Conservation (phyloP, 2,888 invertebrate genomes). For the Onthophagus sagittarius region DNA sequence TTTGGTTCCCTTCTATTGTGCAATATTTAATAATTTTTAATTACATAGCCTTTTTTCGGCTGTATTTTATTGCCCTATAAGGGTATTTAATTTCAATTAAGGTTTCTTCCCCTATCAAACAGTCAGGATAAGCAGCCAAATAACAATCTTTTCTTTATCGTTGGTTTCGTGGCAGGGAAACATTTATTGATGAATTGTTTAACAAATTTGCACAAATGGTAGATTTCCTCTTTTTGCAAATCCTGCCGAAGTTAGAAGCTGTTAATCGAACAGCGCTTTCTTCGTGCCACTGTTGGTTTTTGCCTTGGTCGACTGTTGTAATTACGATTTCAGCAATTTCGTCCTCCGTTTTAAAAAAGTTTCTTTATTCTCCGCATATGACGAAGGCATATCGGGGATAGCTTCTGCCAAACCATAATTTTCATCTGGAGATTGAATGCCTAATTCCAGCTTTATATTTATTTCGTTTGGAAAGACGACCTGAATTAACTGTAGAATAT, state of each 20-base stretch:
- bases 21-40: neutral
- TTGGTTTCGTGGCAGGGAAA: neutral
- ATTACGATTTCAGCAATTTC: conserved; percentile 23
- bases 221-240: too few relatives aligned
- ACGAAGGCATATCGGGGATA: too few relatives aligned
- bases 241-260: conserved; percentile 20
- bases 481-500: too few relatives aligned
- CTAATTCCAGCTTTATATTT: too few relatives aligned
- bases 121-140: neutral
- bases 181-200: conserved; percentile 17
- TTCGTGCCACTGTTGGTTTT: conserved; percentile 31
- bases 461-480: too few relatives aligned
- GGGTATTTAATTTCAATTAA: neutral
- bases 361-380: too few relatives aligned
- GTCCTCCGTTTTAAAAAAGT: conserved; percentile 13
- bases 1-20: neutral
- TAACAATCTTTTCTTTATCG: neutral
- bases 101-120: neutral
- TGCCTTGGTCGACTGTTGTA: conserved; percentile 29
- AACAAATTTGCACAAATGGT: neutral
- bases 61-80: neutral
- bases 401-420: too few relatives aligned
- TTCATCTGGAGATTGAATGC: too few relatives aligned
- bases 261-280: conserved; percentile 36
- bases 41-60: neutral